Base-by-base conservation (phyloP, 2,888 invertebrate genomes). In the Cantharis rustica region DNA sequence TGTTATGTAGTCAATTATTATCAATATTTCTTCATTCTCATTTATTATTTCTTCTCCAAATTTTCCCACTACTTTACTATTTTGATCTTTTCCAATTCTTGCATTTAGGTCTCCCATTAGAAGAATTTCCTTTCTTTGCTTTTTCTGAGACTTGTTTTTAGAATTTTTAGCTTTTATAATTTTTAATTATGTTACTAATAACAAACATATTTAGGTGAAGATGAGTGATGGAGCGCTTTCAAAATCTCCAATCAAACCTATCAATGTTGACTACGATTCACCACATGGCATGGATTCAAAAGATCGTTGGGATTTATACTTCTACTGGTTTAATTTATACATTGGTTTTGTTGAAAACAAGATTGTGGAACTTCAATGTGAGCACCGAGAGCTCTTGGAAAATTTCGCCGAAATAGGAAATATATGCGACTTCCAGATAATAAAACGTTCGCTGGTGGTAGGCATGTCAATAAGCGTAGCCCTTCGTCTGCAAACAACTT, bases 391-490 rank as follows among this genome's bases (percentile, higher is more conserved):
- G n/a, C 69, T 78, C 11, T 84, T 78, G 75, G 72, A 78, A 71
- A 71, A 73, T 27, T 77, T 78, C 62, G 62, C 73, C 11, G 81
- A 81, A 61, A n/a, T 79, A 10, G 86, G 87, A 2, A 90, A 91
- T 76, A 88, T 92, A 7, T 90, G 90, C 69, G 92, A 93, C 79
- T 89, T 90, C 7, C 89, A 90, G 81, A 87, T 90, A 63, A 89
- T 92, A 83, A 89, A 87, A 75, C 83, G 88, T 0, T 90, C 90
- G 9, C 85, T 91, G 62, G 90, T 95, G 1, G 89, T 95, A 20
- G 95, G 94, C 0, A 93, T 94, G 86, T 96, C 96, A 5, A 95
- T 95, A 0, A 93, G 94, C 0, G 92, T 92, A 16, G 95, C 95
- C 0, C 95, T 95, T 0, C 89, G 93, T 72, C 87, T 92, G 16